Conservation (phyloP, 2,888 invertebrate genomes). For the Rosalia funebris region DNA sequence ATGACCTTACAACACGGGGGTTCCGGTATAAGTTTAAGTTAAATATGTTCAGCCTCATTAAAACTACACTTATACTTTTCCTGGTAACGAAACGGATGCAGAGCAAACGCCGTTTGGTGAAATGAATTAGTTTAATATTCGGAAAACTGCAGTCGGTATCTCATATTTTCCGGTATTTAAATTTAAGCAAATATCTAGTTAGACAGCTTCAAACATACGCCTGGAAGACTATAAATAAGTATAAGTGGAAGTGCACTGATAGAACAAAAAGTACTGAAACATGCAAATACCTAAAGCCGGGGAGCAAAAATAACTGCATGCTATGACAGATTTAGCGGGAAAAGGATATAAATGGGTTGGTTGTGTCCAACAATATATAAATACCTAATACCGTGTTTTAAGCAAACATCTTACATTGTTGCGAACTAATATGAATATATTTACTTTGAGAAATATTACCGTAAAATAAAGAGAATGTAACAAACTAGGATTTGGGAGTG, state of each 20-base stretch:
- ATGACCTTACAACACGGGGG: too few species aligned
- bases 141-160: neutral
- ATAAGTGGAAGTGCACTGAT: slow-evolving; percentile 7
- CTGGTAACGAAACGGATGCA: neutral
- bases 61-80: neutral
- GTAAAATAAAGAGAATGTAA: too few species aligned
- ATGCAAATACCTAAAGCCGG: slow-evolving; percentile 4
- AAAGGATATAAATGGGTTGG: slow-evolving; percentile 6
- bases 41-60: neutral
- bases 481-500: too few species aligned
- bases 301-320: slow-evolving; percentile 13
- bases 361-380: slow-evolving; percentile 1
- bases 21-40: too few species aligned
- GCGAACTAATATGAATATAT: neutral
- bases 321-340: slow-evolving; percentile 8
- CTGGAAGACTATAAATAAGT: slow-evolving; percentile 4
- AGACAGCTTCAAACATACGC: neutral
- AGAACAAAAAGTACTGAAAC: slow-evolving; percentile 1
- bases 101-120: neutral
- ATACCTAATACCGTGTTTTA: slow-evolving; percentile 10
- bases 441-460: too few species aligned
- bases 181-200: too few species aligned
- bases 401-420: neutral
- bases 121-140: neutral
- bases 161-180: neutral